These are phyloP conservation scores for Harpalus rubripes DNA, from an alignment of 2,888 invertebrate species.

Conservation along the genomic window DNA sequence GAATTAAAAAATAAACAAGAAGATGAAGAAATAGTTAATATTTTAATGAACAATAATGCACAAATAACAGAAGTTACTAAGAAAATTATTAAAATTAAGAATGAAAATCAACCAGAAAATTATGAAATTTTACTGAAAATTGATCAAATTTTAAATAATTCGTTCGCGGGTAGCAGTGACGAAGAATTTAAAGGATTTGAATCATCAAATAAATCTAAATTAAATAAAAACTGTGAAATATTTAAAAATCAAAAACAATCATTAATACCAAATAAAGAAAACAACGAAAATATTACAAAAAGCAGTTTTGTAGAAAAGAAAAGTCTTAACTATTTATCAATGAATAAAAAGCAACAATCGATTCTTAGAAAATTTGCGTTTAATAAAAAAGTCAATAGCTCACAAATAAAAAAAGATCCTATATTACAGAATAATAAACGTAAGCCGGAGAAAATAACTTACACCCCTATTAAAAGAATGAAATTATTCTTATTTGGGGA, in stretches of 20 bases:
- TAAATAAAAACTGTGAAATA: background rate
- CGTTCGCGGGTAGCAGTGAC: background rate
- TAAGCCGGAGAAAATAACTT: background rate
- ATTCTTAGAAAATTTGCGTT: background rate
- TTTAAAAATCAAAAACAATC: background rate
- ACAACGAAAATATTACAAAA: background rate
- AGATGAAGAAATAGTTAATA: too few species aligned
- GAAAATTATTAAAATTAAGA: too few species aligned
- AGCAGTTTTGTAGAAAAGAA: background rate
- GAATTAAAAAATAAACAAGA: too few species aligned
- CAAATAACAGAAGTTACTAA: too few species aligned
- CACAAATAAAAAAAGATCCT: background rate
- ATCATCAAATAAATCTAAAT: background rate
- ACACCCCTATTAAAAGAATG: background rate
- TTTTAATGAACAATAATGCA: too few species aligned
- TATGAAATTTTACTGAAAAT: too few species aligned
- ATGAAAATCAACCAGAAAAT: too few species aligned
- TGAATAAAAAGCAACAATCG: background rate
- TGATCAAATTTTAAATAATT: too few species aligned
- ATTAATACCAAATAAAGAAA: background rate
- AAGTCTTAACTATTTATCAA: background rate
- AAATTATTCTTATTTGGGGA: background rate
- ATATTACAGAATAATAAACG: background rate
- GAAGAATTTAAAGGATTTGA: background rate
- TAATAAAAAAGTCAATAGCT: background rate